Evolutionary conservation across 2,113 vertebrate genomes (phyloP), one percentile per base, ranked within the genome.

Genomic region (Serinus canaria): DNA sequence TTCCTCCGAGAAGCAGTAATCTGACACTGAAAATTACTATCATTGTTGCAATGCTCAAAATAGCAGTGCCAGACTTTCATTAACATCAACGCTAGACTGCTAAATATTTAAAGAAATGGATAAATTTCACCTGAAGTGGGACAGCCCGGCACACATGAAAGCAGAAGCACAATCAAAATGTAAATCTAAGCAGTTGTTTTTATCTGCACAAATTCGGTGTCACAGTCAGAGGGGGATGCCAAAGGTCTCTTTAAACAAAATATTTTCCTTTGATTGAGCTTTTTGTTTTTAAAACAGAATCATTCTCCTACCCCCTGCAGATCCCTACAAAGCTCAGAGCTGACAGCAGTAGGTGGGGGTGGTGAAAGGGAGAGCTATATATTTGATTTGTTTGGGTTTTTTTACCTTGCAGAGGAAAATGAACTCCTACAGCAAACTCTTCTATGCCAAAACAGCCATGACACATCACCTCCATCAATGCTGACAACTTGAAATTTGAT

Each of bases 91-190:
- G 83, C 98, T 97, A 99, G 99, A 99, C 98, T 98, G 98, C 98
- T 99, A 99, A 99, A 99, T 98, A 99, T 99, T 99, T 99, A 98
- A 99, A 98, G 98, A 98, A 98, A 98, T 98, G 98, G 98, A 98
- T 98, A 98, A 95, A 97, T 98, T 98, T 98, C 98, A 98, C 95
- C 97, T 97, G 96, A 98, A 98, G 98, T 97, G 94, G 98, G 97
- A 94, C 95, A 96, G 95, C 95, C 95, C 96, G 3, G 44, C 89
- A 97, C 96, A 97, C 96, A 96, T 82, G 96, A 97, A 97, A 98
- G 95, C 92, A 95, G 92, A 80, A 95, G 93, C 92, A 92, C 89
- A 98, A 97, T 96, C 86, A 96, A 97, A 98, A 97, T 97, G 95
- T 97, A 98, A 98, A 98, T 97, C 84, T 77, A 95, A 97, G 90